Conservation (phyloP, 2,113 vertebrate genomes). For the Urocitellus parryii region DNA sequence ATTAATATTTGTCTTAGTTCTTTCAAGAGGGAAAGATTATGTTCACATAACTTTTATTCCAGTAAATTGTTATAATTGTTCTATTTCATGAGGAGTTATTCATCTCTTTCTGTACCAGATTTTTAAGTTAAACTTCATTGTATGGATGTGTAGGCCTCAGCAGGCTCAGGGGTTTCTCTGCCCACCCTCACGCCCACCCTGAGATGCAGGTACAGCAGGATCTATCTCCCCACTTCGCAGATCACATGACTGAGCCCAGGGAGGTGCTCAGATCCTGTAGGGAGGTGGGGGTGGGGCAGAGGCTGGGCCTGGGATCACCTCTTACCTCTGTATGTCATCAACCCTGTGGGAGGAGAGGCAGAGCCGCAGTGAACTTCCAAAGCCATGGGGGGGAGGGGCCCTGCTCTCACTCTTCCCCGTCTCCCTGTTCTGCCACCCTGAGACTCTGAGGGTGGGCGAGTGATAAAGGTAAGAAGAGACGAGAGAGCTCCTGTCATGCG, state of each 20-base stretch:
- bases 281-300: not conserved
- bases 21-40: not conserved
- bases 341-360: not conserved
- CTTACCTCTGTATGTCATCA: too few relatives aligned
- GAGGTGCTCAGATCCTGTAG: not conserved
- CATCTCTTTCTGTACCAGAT: not conserved
- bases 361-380: not conserved
- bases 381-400: not conserved
- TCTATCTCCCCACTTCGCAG: not conserved
- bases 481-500: not conserved
- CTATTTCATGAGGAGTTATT: not conserved
- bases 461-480: not conserved
- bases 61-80: too few relatives aligned
- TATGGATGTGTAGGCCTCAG: not conserved
- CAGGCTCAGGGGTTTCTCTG: not conserved
- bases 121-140: not conserved
- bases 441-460: not conserved
- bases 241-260: not conserved
- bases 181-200: not conserved
- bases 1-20: not conserved
- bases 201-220: not conserved
- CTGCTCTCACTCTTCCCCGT: not conserved
- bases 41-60: not conserved
- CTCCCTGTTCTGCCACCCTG: not conserved
- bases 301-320: not conserved